Evolutionary conservation across 2,888 invertebrate genomes (phyloP).

Genomic region (Nudaria mundana): DNA sequence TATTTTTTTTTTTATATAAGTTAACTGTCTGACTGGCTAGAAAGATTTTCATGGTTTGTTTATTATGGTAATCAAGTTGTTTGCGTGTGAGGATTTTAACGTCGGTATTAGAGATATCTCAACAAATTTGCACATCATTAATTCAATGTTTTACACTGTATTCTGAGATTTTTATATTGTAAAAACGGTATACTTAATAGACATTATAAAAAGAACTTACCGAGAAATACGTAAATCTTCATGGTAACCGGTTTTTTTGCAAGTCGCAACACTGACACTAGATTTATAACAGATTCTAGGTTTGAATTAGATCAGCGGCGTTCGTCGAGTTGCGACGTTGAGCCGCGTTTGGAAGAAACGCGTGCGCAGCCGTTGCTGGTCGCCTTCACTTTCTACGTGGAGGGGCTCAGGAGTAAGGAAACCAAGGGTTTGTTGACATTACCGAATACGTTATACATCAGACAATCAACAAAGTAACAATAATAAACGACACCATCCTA

Average conservation of each 20-base stretch:
- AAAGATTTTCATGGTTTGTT: constrained; percentile 33
- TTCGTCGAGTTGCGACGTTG: constrained; percentile 64
- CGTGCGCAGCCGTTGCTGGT: constrained; percentile 40
- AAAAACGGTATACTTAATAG: no score
- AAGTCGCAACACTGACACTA: constrained; percentile 61
- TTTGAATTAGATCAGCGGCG: constrained; percentile 52
- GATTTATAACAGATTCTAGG: constrained; percentile 36
- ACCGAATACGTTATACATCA: constrained; percentile 22
- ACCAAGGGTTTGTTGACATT: constrained; percentile 70
- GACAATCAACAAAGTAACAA: constrained; percentile 21
- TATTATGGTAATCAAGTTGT: constrained; percentile 22
- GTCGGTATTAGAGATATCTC: constrained; percentile 8
- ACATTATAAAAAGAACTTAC: constrained; percentile 46
- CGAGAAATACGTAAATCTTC: constrained; percentile 63
- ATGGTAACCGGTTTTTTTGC: constrained; percentile 47
- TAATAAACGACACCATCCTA: constrained; percentile 3
- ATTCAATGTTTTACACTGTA: no score
- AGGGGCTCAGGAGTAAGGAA: constrained; percentile 69
- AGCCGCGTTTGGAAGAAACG: constrained; percentile 65
- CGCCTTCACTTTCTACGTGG: constrained; percentile 78
- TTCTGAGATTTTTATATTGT: no score
- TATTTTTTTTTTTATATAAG: constrained; percentile 9
- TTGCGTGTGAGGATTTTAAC: constrained; percentile 25
- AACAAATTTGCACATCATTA: no score
- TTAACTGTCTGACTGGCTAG: constrained; percentile 2